Percentiles rank a stretch among this genome's conserved stretches.
These are phyloP conservation scores for Sula dactylatra DNA, from an alignment of 2,113 vertebrate genomes.

Conservation along the genomic window DNA sequence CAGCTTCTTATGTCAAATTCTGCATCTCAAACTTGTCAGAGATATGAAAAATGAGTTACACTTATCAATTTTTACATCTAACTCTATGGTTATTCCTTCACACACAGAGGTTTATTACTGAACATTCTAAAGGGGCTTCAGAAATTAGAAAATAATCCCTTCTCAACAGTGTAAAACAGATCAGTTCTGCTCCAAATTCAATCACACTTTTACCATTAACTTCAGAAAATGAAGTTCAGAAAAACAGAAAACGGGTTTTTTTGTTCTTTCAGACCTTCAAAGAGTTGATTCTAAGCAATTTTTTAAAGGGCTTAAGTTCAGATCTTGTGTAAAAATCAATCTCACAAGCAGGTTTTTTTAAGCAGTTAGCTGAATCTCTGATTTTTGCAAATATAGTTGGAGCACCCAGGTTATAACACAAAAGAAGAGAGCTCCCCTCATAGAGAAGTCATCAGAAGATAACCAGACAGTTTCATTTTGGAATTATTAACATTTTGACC, in stretches of 20 bases:
- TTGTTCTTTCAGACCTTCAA: neutral
- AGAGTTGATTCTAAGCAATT: neutral
- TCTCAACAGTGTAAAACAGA: neutral
- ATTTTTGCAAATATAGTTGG: neutral
- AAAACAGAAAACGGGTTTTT: neutral
- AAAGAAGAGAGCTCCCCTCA: neutral
- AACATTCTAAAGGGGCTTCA: neutral
- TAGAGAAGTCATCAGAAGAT: neutral
- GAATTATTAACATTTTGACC: neutral
- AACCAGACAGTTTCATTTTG: neutral
- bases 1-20: neutral
- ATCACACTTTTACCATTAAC: neutral
- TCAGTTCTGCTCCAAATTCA: neutral
- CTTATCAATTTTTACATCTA: neutral
- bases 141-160: neutral
- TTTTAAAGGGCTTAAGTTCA: neutral
- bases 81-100: neutral
- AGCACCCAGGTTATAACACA: neutral
- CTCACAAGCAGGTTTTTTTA: neutral
- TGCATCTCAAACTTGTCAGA: neutral
- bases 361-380: neutral
- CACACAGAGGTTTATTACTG: neutral
- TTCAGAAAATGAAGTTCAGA: neutral
- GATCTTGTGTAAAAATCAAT: neutral
- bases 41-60: neutral